A percentile compares a stretch with the other conserved stretches of the same genome.
Conservation (phyloP, 1,140 invertebrate species). For the Agrypnia vestita region DNA sequence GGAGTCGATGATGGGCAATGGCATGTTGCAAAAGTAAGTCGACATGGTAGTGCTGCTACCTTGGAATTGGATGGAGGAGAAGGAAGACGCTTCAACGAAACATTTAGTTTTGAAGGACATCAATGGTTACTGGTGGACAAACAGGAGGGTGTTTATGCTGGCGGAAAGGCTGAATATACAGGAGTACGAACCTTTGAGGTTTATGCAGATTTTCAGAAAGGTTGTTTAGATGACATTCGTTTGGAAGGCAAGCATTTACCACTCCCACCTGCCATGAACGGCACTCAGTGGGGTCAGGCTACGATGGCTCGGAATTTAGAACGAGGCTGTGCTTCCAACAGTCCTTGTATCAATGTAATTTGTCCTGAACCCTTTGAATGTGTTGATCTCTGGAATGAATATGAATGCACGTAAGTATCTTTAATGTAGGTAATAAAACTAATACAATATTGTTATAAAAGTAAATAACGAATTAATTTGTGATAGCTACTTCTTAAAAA, state of each 20-base stretch:
- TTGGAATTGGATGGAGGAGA: slow-evolving; percentile 96
- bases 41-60: slow-evolving; percentile 95
- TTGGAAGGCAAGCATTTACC: slow-evolving; percentile 94
- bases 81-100: slow-evolving; percentile 94
- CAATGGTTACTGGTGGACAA: slow-evolving; percentile 95
- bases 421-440: no score
- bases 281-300: slow-evolving; percentile 94
- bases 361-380: slow-evolving; percentile 96
- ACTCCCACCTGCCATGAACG: slow-evolving; percentile 92
- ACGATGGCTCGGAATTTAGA: slow-evolving; percentile 93
- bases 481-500: no score
- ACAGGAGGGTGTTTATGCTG: slow-evolving; percentile 95
- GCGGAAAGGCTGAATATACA: slow-evolving; percentile 95
- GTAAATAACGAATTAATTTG: no score
- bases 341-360: slow-evolving; percentile 92
- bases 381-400: slow-evolving; percentile 96
- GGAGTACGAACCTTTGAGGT: slow-evolving; percentile 94
- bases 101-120: slow-evolving; percentile 91
- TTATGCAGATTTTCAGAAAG: slow-evolving; percentile 94
- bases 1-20: slow-evolving; percentile 97
- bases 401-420: slow-evolving; percentile 95
- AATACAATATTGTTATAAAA: no score
- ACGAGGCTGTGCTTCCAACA: slow-evolving; percentile 93
- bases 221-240: slow-evolving; percentile 78
- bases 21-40: slow-evolving; percentile 92